Evolutionary conservation across 2,797 vertebrate genomes (phyloP).

Genomic region (Urosaurus nigricauda): DNA sequence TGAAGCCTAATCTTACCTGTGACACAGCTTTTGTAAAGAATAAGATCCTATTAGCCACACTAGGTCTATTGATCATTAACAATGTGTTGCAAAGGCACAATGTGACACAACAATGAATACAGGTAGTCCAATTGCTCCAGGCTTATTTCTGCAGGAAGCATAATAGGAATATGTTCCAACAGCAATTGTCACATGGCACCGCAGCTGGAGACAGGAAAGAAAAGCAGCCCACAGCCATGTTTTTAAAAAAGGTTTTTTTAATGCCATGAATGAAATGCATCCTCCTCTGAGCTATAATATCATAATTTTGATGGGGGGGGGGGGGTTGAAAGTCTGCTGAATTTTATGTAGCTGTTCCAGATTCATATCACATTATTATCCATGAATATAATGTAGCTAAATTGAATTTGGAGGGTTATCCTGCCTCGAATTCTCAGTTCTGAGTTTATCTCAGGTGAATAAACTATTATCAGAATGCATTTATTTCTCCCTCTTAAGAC

Average conservation of each 20-base stretch:
- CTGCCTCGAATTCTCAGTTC: constrained; percentile 2
- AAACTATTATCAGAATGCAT: background rate
- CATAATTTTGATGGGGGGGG: constrained; percentile 11
- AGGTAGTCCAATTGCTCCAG: constrained; percentile 31
- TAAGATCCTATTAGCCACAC: background rate
- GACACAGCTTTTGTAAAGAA: constrained; percentile 16
- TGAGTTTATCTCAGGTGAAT: constrained; percentile 10
- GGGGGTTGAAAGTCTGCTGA: background rate
- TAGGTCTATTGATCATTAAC: constrained; percentile 32
- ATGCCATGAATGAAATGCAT: constrained; percentile 22
- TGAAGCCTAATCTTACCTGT: constrained; percentile 2
- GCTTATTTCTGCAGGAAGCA: constrained; percentile 38
- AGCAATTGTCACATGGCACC: constrained; percentile 26
- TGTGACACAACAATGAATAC: constrained; percentile 32
- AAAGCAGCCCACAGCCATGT: background rate
- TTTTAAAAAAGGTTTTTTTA: background rate
- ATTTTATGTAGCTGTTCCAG: constrained; percentile 7
- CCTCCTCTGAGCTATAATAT: background rate
- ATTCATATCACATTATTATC: constrained; percentile 17
- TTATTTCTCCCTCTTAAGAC: background rate
- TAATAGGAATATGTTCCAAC: constrained; percentile 29
- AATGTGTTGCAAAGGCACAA: background rate
- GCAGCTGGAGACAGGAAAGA: constrained; percentile 11
- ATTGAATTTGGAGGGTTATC: constrained; percentile 11
- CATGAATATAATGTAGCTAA: background rate